These are phyloP conservation scores for Hirtodrosophila cameraria DNA, from an alignment of 2,888 invertebrate genomes.

Conservation along the genomic window DNA sequence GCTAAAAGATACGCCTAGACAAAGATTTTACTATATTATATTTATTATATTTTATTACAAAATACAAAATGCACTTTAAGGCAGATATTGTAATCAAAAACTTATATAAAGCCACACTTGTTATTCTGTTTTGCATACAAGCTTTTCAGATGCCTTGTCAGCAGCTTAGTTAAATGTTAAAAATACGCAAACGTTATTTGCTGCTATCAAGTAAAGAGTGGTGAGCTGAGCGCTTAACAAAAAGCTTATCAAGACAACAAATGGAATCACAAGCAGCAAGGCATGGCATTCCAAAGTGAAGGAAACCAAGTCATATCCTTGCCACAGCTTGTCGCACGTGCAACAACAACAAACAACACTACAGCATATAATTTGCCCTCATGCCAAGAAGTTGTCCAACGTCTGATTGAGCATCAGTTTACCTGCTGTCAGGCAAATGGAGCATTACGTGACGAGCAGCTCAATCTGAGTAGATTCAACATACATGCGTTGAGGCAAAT, in stretches of 20 bases:
- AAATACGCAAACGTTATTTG: conserved; percentile 7
- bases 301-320: conserved; percentile 14
- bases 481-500: conserved; percentile 12
- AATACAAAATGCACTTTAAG: too few relatives aligned
- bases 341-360: conserved; percentile 17
- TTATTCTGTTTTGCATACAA: too few relatives aligned
- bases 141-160: background rate
- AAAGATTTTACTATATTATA: too few relatives aligned
- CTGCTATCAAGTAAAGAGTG: background rate
- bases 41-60: too few relatives aligned
- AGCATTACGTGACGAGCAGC: conserved; percentile 46
- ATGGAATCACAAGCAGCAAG: background rate
- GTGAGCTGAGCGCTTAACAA: conserved; percentile 12
- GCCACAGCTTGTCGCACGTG: conserved; percentile 42
- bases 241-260: conserved; percentile 10
- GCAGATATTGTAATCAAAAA: too few relatives aligned
- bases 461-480: conserved; percentile 22
- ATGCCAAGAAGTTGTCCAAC: conserved; percentile 15
- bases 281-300: background rate
- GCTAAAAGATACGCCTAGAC: too few relatives aligned
- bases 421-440: conserved; percentile 24
- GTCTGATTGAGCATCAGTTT: conserved; percentile 10
- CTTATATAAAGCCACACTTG: too few relatives aligned
- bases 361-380: conserved; percentile 34
- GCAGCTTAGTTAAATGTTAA: background rate